Evolutionary conservation across 2,797 vertebrate genomes (phyloP).

Genomic region (Lepidocolaptes lacrymiger): DNA sequence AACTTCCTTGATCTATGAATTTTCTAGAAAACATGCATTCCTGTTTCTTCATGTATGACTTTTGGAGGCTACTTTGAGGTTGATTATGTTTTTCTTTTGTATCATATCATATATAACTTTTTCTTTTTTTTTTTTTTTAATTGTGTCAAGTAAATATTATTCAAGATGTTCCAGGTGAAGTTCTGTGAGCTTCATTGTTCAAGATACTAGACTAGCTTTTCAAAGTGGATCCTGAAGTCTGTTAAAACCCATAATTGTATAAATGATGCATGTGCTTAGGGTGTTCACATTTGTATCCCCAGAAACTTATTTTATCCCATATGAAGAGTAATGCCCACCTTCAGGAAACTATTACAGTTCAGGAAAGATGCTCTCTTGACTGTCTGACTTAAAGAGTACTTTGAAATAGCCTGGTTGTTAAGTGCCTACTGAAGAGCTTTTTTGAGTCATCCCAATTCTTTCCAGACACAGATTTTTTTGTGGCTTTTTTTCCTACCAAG

Average conservation of each 20-base stretch:
- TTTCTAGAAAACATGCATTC: background rate
- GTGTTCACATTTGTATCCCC: background rate
- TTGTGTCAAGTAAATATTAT: background rate
- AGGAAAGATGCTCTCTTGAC: background rate
- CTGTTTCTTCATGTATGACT: background rate
- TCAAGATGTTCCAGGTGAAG: background rate
- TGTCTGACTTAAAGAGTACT: background rate
- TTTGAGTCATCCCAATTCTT: background rate
- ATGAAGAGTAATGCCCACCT: background rate
- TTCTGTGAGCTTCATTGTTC: background rate
- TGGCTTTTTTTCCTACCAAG: background rate
- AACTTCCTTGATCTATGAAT: background rate
- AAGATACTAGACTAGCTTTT: background rate
- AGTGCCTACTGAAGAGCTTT: background rate
- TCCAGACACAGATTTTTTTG: background rate
- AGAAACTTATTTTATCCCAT: background rate
- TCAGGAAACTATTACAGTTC: background rate
- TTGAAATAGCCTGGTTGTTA: constrained; percentile 7
- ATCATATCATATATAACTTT: background rate
- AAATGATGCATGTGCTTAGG: background rate
- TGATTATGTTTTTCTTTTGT: background rate
- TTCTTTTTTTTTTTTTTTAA: background rate
- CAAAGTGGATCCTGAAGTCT: background rate
- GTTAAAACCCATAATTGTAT: background rate
- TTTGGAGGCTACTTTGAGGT: background rate